A percentile compares a stretch with the other conserved stretches of the same genome.
Evolutionary conservation across 2,797 vertebrate genomes (phyloP).

Genomic region (Acestrorhynchus altus): DNA sequence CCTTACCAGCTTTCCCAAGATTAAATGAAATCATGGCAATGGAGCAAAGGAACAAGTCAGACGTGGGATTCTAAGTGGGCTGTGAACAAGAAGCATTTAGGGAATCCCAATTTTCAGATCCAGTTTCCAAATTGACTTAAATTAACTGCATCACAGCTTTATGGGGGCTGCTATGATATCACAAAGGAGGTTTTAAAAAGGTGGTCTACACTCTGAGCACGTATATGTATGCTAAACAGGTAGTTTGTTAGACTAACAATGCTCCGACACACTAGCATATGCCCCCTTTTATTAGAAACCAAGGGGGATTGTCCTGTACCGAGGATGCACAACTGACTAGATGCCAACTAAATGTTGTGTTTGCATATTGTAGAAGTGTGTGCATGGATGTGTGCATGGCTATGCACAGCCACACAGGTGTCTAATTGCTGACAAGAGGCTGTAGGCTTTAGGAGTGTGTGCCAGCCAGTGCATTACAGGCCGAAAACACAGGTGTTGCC

Average conservation of each 20-base stretch:
- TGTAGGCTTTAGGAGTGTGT: conserved; percentile 31
- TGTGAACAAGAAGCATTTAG: conserved; percentile 38
- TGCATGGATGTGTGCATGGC: conserved; percentile 35
- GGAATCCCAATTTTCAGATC: conserved; percentile 39
- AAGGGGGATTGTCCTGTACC: background rate
- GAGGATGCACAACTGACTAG: background rate
- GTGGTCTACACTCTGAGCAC: background rate
- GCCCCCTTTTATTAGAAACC: conserved; percentile 13
- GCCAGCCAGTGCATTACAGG: conserved; percentile 54
- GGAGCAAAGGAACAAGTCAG: conserved; percentile 25
- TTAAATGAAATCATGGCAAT: conserved; percentile 12
- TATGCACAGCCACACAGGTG: conserved; percentile 55
- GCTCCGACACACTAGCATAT: conserved; percentile 2
- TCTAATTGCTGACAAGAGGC: conserved; percentile 62
- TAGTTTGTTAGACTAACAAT: conserved; percentile 13
- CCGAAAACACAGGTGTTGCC: conserved; percentile 53
- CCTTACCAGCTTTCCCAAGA: conserved; percentile 21
- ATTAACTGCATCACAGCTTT: conserved; percentile 34
- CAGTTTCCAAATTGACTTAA: conserved; percentile 43
- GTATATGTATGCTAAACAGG: background rate
- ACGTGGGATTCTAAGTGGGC: background rate
- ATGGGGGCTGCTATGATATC: background rate
- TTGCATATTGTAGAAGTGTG: conserved; percentile 14
- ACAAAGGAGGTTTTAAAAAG: background rate
- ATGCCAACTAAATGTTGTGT: conserved; percentile 34